These are phyloP conservation scores for Hestina assimilis DNA, from an alignment of 1,140 invertebrate species.

Conservation along the genomic window DNA sequence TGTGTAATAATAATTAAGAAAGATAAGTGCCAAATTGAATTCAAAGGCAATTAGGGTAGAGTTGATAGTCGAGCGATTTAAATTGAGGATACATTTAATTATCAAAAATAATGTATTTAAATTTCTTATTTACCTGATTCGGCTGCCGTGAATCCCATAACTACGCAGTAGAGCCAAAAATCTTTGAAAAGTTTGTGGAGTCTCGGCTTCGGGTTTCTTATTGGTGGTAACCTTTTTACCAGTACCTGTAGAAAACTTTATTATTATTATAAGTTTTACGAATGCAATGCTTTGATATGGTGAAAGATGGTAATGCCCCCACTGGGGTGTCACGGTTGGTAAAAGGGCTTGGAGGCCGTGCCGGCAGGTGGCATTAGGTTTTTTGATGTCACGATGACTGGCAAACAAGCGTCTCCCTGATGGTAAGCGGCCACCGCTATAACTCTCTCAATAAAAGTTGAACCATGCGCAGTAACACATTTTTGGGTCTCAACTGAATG, in stretches of 20 bases:
- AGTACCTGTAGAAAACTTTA: constrained; percentile 66
- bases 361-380: too few species aligned
- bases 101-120: constrained; percentile 22
- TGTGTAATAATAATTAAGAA: constrained; percentile 20
- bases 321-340: too few species aligned
- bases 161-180: constrained; percentile 99
- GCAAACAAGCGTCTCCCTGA: too few species aligned
- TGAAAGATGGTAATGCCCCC: too few species aligned
- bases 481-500: too few species aligned
- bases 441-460: too few species aligned
- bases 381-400: too few species aligned
- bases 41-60: constrained; percentile 33
- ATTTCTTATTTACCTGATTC: constrained; percentile 81
- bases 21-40: constrained; percentile 36
- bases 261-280: neutral
- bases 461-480: too few species aligned
- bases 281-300: too few species aligned
- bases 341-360: too few species aligned
- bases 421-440: too few species aligned
- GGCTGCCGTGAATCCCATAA: constrained; percentile 97
- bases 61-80: constrained; percentile 37
- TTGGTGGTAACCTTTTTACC: constrained; percentile 91
- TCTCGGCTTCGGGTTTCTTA: constrained; percentile 94
- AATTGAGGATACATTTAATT: constrained; percentile 36
- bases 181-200: constrained; percentile 98